These are phyloP conservation scores for Chloromyia formosa DNA, from an alignment of 2,888 invertebrate species.

Conservation along the genomic window DNA sequence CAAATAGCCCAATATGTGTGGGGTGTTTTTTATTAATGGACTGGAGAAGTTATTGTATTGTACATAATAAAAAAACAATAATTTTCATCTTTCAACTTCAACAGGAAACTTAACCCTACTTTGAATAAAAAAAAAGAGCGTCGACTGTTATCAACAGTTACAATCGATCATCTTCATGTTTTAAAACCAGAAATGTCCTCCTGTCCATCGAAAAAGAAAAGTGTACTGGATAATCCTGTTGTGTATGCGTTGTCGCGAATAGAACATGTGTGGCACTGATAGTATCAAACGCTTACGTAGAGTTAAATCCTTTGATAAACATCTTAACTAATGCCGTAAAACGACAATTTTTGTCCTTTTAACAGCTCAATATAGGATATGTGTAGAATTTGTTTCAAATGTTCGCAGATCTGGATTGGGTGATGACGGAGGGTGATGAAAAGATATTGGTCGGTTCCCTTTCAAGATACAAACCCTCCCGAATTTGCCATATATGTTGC, in stretches of 20 bases:
- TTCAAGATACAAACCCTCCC: background rate
- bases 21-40: too few relatives aligned
- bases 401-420: slow-evolving; percentile 5
- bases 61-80: too few relatives aligned
- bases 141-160: too few relatives aligned
- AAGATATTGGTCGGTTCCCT: slow-evolving; percentile 1
- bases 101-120: too few relatives aligned
- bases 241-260: slow-evolving; percentile 35
- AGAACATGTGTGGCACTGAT: slow-evolving; percentile 40
- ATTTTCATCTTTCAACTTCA: too few relatives aligned
- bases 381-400: slow-evolving; percentile 1
- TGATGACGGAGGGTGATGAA: slow-evolving; percentile 28
- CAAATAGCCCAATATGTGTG: too few relatives aligned
- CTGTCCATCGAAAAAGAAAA: background rate
- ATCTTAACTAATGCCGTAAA: slow-evolving; percentile 32
- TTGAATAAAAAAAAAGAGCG: too few relatives aligned
- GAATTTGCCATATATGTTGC: slow-evolving; percentile 20
- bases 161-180: too few relatives aligned
- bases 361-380: slow-evolving; percentile 29
- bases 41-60: too few relatives aligned
- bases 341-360: background rate
- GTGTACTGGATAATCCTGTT: slow-evolving; percentile 37
- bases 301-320: slow-evolving; percentile 39
- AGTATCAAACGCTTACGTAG: slow-evolving; percentile 42
- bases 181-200: too few relatives aligned